phyloP scores from a whole-genome alignment of 2,888 invertebrate genomes.

The Dusona sp. region DNA sequence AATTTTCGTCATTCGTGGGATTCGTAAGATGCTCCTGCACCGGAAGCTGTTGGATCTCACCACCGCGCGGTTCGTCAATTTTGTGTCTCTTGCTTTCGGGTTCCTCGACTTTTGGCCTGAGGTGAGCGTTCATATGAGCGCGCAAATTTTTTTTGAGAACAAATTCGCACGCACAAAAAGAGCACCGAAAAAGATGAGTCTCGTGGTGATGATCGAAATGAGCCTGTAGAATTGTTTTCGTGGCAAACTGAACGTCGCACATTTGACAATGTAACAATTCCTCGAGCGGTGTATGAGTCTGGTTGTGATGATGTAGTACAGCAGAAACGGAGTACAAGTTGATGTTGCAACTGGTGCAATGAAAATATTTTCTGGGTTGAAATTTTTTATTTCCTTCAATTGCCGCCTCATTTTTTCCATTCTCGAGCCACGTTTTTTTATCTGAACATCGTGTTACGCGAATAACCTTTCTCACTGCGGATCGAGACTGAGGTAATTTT shows the following conservation, averaged over 20 bases:
- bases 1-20: not conserved
- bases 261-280: conserved; percentile 44
- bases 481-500: conserved; percentile 6
- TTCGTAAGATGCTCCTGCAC: not conserved
- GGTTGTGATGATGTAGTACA: conserved; percentile 61
- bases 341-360: conserved; percentile 59
- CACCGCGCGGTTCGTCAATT: not conserved
- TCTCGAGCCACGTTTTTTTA: not conserved
- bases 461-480: not conserved
- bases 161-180: conserved; percentile 44
- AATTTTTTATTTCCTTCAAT: not conserved
- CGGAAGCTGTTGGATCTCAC: conserved; percentile 6
- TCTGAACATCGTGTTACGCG: not conserved
- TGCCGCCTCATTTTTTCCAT: not conserved
- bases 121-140: conserved; percentile 41
- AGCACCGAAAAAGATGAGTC: conserved; percentile 60
- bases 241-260: conserved; percentile 51
- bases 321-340: conserved; percentile 55
- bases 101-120: not conserved
- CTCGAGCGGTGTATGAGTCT: conserved; percentile 42
- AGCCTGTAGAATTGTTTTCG: conserved; percentile 32
- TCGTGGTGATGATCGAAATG: conserved; percentile 61
- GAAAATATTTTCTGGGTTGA: conserved; percentile 53
- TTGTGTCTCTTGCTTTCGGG: conserved; percentile 30
- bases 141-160: conserved; percentile 54